Evolutionary conservation across 2,797 vertebrate genomes (phyloP).

Genomic region (Lagorchestes hirsutus): DNA sequence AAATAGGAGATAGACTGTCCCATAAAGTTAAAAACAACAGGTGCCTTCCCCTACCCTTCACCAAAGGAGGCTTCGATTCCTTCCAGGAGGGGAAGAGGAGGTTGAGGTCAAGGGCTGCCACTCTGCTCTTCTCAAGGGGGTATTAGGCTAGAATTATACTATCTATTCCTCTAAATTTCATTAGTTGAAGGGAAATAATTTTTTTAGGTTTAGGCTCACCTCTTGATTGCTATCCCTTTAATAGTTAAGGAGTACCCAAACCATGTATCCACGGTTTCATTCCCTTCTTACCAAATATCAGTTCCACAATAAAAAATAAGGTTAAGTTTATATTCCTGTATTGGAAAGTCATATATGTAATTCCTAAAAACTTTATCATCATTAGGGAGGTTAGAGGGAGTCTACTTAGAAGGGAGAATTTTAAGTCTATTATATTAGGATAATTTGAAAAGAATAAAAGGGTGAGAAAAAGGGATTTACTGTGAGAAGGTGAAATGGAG

Average conservation of each 20-base stretch:
- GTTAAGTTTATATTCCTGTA: neutral
- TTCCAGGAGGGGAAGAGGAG: neutral
- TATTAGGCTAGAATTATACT: neutral
- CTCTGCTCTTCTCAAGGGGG: neutral
- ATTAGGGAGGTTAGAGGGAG: neutral
- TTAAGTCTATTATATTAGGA: neutral
- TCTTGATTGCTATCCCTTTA: neutral
- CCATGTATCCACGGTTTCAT: neutral
- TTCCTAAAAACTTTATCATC: neutral
- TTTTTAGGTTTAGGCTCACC: neutral
- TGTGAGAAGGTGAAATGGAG: neutral
- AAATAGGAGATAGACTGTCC: neutral
- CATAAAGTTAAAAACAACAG: no score
- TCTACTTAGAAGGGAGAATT: neutral
- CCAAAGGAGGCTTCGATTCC: no score
- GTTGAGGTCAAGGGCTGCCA: neutral
- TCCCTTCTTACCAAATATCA: neutral
- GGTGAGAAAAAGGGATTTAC: neutral
- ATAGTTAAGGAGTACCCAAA: neutral
- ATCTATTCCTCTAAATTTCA: neutral
- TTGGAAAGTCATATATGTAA: neutral
- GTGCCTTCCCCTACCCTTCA: neutral
- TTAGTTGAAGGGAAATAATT: neutral
- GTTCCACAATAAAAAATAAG: neutral
- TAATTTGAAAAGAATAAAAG: neutral